These are phyloP conservation scores for Xenopus borealis DNA, from an alignment of 2,113 vertebrate species.

Conservation along the genomic window DNA sequence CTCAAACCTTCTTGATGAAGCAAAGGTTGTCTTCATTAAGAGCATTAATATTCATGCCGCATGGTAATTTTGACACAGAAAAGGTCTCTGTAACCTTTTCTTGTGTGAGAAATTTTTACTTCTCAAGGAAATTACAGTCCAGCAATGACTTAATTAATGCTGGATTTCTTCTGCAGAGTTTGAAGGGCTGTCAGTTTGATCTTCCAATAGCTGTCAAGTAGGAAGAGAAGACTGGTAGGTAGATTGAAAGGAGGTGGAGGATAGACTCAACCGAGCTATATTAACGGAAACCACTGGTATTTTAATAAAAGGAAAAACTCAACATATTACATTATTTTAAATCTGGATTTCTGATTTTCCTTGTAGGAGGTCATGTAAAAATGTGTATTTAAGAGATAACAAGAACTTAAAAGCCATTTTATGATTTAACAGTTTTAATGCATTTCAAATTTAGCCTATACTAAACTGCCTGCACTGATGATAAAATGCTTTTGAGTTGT, in stretches of 20 bases:
- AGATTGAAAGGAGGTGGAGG: conserved; percentile 76
- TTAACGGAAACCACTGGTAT: conserved; percentile 42
- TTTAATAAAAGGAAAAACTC: not conserved
- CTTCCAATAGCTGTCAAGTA: conserved; percentile 80
- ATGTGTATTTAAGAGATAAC: conserved; percentile 56
- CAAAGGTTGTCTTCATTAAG: conserved; percentile 99
- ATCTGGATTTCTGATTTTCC: conserved; percentile 55
- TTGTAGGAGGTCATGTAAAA: conserved; percentile 60
- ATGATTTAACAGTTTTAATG: conserved; percentile 23
- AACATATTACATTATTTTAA: conserved; percentile 54
- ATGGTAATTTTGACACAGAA: conserved; percentile 99
- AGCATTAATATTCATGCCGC: conserved; percentile 99
- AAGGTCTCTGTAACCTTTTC: conserved; percentile 99
- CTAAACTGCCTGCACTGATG: no score
- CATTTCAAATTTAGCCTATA: no score
- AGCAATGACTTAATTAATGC: conserved; percentile 99
- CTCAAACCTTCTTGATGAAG: conserved; percentile 96
- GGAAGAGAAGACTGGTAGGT: conserved; percentile 65
- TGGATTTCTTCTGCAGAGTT: conserved; percentile 83
- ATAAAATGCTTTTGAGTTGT: no score
- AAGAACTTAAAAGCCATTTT: conserved; percentile 55
- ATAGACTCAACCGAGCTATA: conserved; percentile 48
- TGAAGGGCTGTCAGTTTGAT: conserved; percentile 95
- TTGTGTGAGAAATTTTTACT: conserved; percentile 98
- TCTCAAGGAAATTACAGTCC: conserved; percentile 99